Conservation (phyloP, 2,888 invertebrate species). For the Mesorhabditis spiculigera region DNA sequence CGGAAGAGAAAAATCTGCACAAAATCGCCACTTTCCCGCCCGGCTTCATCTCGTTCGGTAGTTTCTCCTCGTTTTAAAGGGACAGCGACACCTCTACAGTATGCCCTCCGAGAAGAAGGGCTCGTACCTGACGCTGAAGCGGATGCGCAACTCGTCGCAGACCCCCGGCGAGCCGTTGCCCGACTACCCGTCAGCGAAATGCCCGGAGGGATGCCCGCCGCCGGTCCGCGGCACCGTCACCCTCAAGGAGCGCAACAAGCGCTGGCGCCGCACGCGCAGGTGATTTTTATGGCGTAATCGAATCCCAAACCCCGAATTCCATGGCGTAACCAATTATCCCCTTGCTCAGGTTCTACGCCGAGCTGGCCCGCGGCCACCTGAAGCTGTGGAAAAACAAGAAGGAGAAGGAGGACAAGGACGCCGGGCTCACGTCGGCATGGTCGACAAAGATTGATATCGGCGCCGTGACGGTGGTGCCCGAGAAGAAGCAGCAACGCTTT, state of each 20-base stretch:
- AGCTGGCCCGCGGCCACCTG: neutral
- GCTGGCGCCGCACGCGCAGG: neutral
- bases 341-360: neutral
- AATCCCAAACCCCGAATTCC: too few species aligned
- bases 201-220: neutral
- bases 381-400: neutral
- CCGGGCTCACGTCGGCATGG: neutral
- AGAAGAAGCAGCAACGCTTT: slow-evolving; percentile 8
- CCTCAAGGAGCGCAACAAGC: neutral
- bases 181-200: neutral
- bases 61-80: too few species aligned
- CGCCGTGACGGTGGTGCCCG: slow-evolving; percentile 3
- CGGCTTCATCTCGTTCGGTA: too few species aligned
- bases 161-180: neutral
- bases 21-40: too few species aligned
- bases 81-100: too few species aligned
- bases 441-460: neutral
- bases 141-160: too few species aligned
- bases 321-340: too few species aligned
- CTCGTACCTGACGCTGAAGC: too few species aligned
- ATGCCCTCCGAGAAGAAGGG: too few species aligned
- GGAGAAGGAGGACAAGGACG: slow-evolving; percentile 1
- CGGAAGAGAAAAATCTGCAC: too few species aligned
- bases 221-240: neutral
- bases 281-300: too few species aligned